Percentiles rank a stretch among this genome's conserved stretches.
These are phyloP conservation scores for Meliscaeva auricollis DNA, from an alignment of 2,888 invertebrate genomes.

Conservation along the genomic window DNA sequence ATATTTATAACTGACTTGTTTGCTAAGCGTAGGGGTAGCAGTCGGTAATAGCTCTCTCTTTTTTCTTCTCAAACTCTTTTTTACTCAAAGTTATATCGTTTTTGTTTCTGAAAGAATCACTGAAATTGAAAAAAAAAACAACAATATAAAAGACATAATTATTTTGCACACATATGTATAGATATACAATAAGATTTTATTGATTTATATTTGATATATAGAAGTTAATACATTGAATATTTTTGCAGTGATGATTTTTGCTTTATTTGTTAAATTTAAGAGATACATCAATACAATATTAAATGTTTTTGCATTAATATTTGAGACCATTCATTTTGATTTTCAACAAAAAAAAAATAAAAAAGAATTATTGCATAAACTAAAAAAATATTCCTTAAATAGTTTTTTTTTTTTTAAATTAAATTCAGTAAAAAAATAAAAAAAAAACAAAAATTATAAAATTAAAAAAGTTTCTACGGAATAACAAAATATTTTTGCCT, in stretches of 20 bases:
- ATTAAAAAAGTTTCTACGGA: constrained; percentile 26
- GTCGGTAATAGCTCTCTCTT: too few relatives aligned
- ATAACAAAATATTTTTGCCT: constrained; percentile 30
- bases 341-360: constrained; percentile 9
- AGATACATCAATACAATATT: constrained; percentile 53
- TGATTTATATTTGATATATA: constrained; percentile 62
- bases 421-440: constrained; percentile 39
- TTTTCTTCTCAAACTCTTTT: too few relatives aligned
- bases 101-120: too few relatives aligned
- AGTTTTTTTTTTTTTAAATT: constrained; percentile 4
- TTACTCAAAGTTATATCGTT: too few relatives aligned
- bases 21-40: too few relatives aligned
- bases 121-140: constrained; percentile 4
- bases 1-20: too few relatives aligned
- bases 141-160: too few relatives aligned
- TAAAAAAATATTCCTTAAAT: background rate
- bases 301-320: constrained; percentile 39
- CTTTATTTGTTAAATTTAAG: constrained; percentile 21
- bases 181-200: constrained; percentile 61
- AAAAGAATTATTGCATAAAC: background rate
- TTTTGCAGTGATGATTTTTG: constrained; percentile 29
- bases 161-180: constrained; percentile 60
- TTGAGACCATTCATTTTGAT: constrained; percentile 68
- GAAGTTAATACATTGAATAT: constrained; percentile 57
- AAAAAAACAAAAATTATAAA: background rate